Base-by-base conservation (phyloP, 2,797 vertebrate species). In the Sylvilagus floridanus region DNA sequence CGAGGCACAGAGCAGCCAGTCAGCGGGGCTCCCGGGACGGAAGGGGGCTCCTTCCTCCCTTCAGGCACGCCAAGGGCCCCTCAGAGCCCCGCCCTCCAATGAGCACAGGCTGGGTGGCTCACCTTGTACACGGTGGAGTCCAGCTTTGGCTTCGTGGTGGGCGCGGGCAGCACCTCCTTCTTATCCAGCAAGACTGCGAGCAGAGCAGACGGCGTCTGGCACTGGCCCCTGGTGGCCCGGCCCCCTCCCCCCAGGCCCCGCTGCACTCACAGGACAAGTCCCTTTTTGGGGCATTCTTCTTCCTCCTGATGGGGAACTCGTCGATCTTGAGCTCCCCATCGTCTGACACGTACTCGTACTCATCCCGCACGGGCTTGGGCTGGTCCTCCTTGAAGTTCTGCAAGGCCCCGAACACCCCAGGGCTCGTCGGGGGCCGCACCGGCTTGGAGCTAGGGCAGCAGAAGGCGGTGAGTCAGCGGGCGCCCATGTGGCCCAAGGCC, bases 371-470 rank as follows among this genome's bases (percentile, higher is more conserved):
- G 0, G 99, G 99, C 98, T 99, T 99, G 95, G 98, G 97, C 98
- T 99, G 99, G 98, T 99, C 99, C 97, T 99, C 99, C 97, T 99
- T 99, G 90, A 99, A 98, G 98, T 99, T 99, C 98, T 99, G 99
- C 98, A 99, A 98, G 76, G 99, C 99, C 97, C 99, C 99, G 92
- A 99, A 99, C 97, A 99, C 98, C 90, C 99, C 98, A 3, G 99
- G 99, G 96, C 99, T 99, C 93, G 98, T 98, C 93, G 99, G 99
- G 76, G 99, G 98, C 98, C 99, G 99, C 91, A 99, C 98, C 90
- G 98, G 98, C 98, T 99, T 99, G 97, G 99, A 98, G 97, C 99
- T 99, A 97, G 10, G 77, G 95, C 52, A 89, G 94, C 93, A 85
- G 77, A 91, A 69, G 66, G 37, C 1, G 62, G 35, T 4, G 0